A percentile compares a stretch with the other conserved stretches of the same genome.
Conservation (phyloP, 1,140 invertebrate species). For the Belonocnema kinseyi region DNA sequence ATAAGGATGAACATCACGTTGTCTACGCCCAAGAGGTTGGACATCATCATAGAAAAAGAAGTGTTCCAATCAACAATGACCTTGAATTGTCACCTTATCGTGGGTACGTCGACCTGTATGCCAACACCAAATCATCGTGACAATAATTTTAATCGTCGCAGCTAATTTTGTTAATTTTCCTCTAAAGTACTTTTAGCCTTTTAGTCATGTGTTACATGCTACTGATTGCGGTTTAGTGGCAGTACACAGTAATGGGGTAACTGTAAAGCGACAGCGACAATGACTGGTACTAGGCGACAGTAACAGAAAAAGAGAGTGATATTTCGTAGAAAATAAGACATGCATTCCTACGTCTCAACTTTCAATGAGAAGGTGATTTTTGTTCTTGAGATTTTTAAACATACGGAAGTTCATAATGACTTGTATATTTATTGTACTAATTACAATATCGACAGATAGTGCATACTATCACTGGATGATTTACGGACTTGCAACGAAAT, state of each 20-base stretch:
- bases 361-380: neutral
- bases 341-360: neutral
- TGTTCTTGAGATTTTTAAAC: neutral
- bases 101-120: slow-evolving; percentile 65
- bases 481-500: slow-evolving; percentile 18
- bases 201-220: neutral
- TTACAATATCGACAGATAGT: neutral
- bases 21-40: slow-evolving; percentile 80
- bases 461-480: neutral
- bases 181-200: neutral
- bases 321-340: slow-evolving; percentile 13
- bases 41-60: slow-evolving; percentile 78
- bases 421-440: neutral
- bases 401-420: neutral
- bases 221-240: slow-evolving; percentile 31
- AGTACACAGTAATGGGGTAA: slow-evolving; percentile 7
- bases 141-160: neutral
- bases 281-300: slow-evolving; percentile 39
- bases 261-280: slow-evolving; percentile 51
- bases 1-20: slow-evolving; percentile 82
- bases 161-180: slow-evolving; percentile 7
- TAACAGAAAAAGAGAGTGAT: slow-evolving; percentile 47
- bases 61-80: slow-evolving; percentile 63
- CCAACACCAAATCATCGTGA: slow-evolving; percentile 27
- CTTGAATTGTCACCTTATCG: slow-evolving; percentile 76